Conservation (phyloP, 2,797 vertebrate species). For the Synaphobranchus kaupii region DNA sequence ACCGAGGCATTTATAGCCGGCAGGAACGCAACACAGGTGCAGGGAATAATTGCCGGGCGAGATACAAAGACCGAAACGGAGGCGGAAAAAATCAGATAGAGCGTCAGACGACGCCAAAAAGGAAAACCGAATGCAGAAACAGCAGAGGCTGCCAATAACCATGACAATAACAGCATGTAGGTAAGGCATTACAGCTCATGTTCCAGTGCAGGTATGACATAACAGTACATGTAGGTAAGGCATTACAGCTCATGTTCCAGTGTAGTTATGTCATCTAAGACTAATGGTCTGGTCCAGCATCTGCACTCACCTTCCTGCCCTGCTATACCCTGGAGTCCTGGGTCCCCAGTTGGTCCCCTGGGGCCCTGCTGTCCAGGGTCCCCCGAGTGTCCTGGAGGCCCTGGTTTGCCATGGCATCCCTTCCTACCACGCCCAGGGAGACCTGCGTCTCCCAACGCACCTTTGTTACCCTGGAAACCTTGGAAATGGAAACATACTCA, state of each 20-base stretch:
- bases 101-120: too few relatives aligned
- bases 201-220: neutral
- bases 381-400: slow-evolving; percentile 59
- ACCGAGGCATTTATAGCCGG: too few relatives aligned
- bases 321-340: slow-evolving; percentile 39
- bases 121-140: too few relatives aligned
- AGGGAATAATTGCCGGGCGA: too few relatives aligned
- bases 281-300: neutral
- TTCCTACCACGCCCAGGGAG: slow-evolving; percentile 48
- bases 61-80: too few relatives aligned
- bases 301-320: slow-evolving; percentile 60
- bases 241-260: neutral
- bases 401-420: slow-evolving; percentile 59
- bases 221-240: neutral
- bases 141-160: too few relatives aligned
- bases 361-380: slow-evolving; percentile 54
- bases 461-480: slow-evolving; percentile 67
- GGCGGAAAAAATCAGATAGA: too few relatives aligned
- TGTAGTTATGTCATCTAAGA: neutral
- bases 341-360: slow-evolving; percentile 49
- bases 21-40: too few relatives aligned
- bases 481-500: slow-evolving; percentile 19
- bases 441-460: slow-evolving; percentile 54
- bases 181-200: neutral
- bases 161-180: too few relatives aligned